Evolutionary conservation across 2,888 invertebrate species (phyloP), one percentile per base, ranked within the genome.

Genomic region (Stomorhina lunata): DNA sequence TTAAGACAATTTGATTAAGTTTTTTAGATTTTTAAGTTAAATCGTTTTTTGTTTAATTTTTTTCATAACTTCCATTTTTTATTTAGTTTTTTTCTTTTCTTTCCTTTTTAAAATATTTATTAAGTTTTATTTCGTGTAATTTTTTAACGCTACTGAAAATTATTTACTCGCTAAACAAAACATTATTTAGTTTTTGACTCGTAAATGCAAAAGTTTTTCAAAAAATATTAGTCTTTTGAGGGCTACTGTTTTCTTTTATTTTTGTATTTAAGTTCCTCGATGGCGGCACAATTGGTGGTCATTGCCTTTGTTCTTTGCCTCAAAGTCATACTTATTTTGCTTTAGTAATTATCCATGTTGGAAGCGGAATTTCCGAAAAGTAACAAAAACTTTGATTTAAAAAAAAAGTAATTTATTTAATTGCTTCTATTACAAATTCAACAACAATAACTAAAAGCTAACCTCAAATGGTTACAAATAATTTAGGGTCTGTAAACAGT

Each of bases 71-170:
- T 72, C 73, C 48, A 63, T n/a, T n/a, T n/a, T n/a, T n/a, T n/a
- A 75, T 68, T 66, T 53, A 61, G 55, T 65, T 53, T 43, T 59
- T 43, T 37, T 37, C 37, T 3, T 37, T 37, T 37, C n/a, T 48
- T 37, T 50, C 17, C 48, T 59, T 43, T 59, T 66, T 20, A 59
- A 79, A 79, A n/a, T n/a, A n/a, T n/a, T n/a, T 79, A 59, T 66
- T 57, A 50, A 59, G 22, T n/a, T 12, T 72, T 72, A 81, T 84
- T 84, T 84, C 76, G 59, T 85, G 84, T 88, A 87, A 88, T 87
- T 88, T 86, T 85, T 86, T 86, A 86, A 86, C 87, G 89, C 90
- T 90, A 88, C 89, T 85, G 90, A 90, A 90, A 89, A 90, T 90
- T 90, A 89, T 65, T 45, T 55, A 20, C 34, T 63, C 9, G 12